A percentile compares a stretch with the other conserved stretches of the same genome.
Conservation (phyloP, 2,113 vertebrate genomes). For the Sciurus niger region DNA sequence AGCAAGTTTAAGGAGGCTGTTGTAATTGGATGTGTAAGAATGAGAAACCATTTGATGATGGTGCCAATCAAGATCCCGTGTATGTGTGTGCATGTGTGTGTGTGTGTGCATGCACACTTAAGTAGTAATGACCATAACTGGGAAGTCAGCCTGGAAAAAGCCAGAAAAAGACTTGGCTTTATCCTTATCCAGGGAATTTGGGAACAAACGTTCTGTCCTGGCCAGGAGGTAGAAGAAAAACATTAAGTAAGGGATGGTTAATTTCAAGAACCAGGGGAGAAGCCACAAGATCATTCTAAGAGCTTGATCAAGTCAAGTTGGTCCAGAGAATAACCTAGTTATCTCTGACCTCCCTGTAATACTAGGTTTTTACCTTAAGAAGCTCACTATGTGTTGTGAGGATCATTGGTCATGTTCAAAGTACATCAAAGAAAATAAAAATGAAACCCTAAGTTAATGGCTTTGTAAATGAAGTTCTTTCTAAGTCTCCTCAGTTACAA, state of each 20-base stretch:
- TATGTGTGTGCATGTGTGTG: neutral
- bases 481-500: neutral
- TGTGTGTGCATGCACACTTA: neutral
- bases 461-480: conserved; percentile 36
- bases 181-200: neutral
- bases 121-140: neutral
- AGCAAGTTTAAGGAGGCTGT: neutral
- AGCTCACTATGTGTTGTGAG: neutral
- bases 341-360: neutral
- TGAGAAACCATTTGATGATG: neutral
- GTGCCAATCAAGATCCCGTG: neutral
- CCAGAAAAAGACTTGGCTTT: neutral
- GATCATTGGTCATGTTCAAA: neutral
- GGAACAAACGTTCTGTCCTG: neutral
- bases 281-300: neutral
- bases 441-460: neutral
- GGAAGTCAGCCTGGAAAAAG: conserved; percentile 60
- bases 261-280: neutral
- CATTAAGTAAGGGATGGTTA: neutral
- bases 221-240: conserved; percentile 45
- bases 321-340: neutral
- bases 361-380: neutral
- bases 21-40: neutral
- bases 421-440: conserved; percentile 1
- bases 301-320: neutral